Conservation (phyloP, 2,888 invertebrate genomes). For the Lycia hirtaria region DNA sequence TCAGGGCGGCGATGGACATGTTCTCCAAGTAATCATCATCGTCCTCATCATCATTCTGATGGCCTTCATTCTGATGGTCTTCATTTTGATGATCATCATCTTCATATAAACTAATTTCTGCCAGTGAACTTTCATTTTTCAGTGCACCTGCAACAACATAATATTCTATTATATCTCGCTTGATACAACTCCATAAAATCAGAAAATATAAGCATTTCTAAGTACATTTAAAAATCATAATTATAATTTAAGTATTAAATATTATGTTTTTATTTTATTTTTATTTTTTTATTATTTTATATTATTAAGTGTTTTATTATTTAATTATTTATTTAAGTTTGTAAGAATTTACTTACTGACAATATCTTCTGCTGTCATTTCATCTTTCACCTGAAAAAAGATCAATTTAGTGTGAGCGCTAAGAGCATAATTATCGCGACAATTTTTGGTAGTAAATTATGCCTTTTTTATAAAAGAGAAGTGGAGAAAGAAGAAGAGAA, state of each 20-base stretch:
- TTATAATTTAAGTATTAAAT: too few relatives aligned
- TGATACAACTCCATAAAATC: too few relatives aligned
- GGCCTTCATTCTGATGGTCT: conserved; percentile 46
- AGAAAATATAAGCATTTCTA: too few relatives aligned
- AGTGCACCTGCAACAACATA: conserved; percentile 55
- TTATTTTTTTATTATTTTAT: neutral
- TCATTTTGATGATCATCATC: conserved; percentile 44
- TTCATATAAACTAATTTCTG: conserved; percentile 52
- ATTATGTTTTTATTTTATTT: neutral
- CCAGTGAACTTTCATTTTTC: conserved; percentile 55
- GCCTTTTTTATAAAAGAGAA: too few relatives aligned
- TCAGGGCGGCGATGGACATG: conserved; percentile 67
- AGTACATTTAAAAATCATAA: too few relatives aligned
- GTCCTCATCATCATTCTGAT: conserved; percentile 47
- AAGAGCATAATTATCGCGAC: too few relatives aligned
- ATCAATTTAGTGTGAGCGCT: conserved; percentile 23
- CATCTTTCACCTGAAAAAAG: conserved; percentile 72
- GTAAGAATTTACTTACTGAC: conserved; percentile 62
- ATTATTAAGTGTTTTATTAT: neutral
- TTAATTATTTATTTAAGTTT: neutral
- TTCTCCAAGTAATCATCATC: conserved; percentile 64
- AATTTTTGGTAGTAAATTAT: too few relatives aligned
- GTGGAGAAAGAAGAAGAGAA: too few relatives aligned
- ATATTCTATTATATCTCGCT: too few relatives aligned
- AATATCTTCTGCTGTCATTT: conserved; percentile 68